Conservation (phyloP, 2,797 vertebrate genomes). For the Alcedo quadribrachys region DNA sequence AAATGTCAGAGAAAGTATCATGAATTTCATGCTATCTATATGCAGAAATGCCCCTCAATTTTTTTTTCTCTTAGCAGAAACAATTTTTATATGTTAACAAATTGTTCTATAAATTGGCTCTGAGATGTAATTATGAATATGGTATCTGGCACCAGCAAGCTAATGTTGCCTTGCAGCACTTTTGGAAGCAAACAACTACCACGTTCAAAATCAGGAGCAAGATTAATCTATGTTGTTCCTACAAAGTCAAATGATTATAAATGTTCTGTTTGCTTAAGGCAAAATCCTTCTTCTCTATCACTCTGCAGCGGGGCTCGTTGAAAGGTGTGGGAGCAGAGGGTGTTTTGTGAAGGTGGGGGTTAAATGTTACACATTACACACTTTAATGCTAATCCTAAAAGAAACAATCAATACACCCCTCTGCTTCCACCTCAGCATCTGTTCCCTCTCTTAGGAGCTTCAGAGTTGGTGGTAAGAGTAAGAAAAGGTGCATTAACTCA, state of each 20-base stretch:
- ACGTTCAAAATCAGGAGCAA: slow-evolving; percentile 13
- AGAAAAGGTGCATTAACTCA: neutral
- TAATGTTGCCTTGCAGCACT: slow-evolving; percentile 36
- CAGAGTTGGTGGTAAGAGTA: neutral
- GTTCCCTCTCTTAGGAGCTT: neutral
- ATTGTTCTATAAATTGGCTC: neutral
- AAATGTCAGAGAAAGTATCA: neutral
- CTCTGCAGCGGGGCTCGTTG: neutral
- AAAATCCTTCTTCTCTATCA: neutral
- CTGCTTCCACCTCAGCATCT: slow-evolving; percentile 13
- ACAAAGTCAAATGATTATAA: neutral
- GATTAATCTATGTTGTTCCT: slow-evolving; percentile 9
- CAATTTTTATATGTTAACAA: neutral
- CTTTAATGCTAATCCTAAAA: slow-evolving; percentile 19
- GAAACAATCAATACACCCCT: accelerated
- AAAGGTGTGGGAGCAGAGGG: neutral
- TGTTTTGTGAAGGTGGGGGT: neutral
- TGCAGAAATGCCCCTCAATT: neutral
- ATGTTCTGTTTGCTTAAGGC: slow-evolving; percentile 1
- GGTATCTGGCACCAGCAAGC: neutral
- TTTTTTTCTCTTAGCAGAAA: neutral
- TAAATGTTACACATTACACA: neutral
- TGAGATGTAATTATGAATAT: slow-evolving; percentile 43
- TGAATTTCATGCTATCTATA: neutral
- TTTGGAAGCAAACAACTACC: neutral